Percentiles rank a stretch among this genome's conserved stretches.
phyloP scores from a whole-genome alignment of 2,113 vertebrate species.

The Clarias macrocephalus region DNA sequence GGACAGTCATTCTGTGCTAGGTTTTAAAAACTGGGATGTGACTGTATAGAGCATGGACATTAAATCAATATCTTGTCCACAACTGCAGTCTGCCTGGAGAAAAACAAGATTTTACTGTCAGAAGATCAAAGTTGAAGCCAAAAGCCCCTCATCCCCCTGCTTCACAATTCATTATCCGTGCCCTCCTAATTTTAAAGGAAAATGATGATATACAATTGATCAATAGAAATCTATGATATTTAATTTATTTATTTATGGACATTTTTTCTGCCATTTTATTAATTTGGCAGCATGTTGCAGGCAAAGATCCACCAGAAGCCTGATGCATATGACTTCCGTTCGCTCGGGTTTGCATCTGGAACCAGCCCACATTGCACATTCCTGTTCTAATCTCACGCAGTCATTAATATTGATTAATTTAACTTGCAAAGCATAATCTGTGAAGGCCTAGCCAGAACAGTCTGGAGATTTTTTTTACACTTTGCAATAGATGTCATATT shows the following conservation, averaged over 20 bases:
- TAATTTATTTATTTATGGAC: not conserved
- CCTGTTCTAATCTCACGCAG: conserved; percentile 18
- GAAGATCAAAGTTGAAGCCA: conserved; percentile 50
- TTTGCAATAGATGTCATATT: conserved; percentile 25
- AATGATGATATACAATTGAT: conserved; percentile 17
- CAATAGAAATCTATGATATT: not conserved
- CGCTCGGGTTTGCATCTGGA: conserved; percentile 21
- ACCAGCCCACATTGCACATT: conserved; percentile 28
- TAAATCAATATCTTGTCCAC: conserved; percentile 65
- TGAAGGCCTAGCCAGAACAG: conserved; percentile 11
- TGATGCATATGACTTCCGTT: conserved; percentile 18
- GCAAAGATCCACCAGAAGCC: conserved; percentile 25
- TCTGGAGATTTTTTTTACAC: not conserved
- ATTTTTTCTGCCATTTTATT: not conserved
- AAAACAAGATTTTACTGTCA: conserved; percentile 46
- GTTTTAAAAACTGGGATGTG: conserved; percentile 47
- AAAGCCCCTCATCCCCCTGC: conserved; percentile 3
- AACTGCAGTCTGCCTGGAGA: conserved; percentile 29
- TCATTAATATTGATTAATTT: conserved; percentile 49
- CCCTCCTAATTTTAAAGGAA: conserved; percentile 7
- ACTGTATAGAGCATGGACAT: conserved; percentile 58
- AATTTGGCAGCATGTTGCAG: not conserved
- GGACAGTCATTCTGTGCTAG: conserved; percentile 41
- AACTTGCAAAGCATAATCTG: conserved; percentile 41
- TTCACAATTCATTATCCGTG: not conserved